Conservation (phyloP, 2,113 vertebrate genomes). For the Brachirus orientalis region DNA sequence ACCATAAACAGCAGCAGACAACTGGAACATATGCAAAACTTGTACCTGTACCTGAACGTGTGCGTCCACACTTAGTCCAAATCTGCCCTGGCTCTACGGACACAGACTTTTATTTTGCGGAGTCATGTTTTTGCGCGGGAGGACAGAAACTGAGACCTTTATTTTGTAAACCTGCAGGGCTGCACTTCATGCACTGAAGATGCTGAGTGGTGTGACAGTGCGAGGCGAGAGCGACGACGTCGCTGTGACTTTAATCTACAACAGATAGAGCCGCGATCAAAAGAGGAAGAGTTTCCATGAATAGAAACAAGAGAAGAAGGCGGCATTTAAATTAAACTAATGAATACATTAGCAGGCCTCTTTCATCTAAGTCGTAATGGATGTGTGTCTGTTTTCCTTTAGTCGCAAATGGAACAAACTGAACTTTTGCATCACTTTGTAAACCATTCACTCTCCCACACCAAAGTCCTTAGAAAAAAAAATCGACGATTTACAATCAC, state of each 20-base stretch:
- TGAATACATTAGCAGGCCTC: slow-evolving; percentile 72
- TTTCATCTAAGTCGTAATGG: slow-evolving; percentile 67
- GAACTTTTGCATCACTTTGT: no score
- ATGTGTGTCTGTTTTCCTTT: slow-evolving; percentile 24
- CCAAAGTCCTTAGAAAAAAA: no score
- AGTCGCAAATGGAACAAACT: no score
- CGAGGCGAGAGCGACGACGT: neutral
- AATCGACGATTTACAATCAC: no score
- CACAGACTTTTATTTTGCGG: no score
- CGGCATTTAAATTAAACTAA: slow-evolving; percentile 74
- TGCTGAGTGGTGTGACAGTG: neutral
- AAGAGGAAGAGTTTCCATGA: slow-evolving; percentile 36
- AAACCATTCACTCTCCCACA: no score
- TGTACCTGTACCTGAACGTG: neutral
- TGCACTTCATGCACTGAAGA: no score
- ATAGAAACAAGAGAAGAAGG: slow-evolving; percentile 32
- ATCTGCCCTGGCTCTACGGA: no score
- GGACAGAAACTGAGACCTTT: no score
- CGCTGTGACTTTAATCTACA: neutral
- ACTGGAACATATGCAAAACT: neutral
- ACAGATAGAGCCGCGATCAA: slow-evolving; percentile 32
- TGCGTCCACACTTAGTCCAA: no score
- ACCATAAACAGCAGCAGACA: slow-evolving; percentile 26
- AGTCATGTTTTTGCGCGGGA: no score
- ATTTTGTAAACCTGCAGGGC: no score